Evolutionary conservation across 2,113 vertebrate species (phyloP), one percentile per base, ranked within the genome.

Genomic region (Dryoscopus gambensis): DNA sequence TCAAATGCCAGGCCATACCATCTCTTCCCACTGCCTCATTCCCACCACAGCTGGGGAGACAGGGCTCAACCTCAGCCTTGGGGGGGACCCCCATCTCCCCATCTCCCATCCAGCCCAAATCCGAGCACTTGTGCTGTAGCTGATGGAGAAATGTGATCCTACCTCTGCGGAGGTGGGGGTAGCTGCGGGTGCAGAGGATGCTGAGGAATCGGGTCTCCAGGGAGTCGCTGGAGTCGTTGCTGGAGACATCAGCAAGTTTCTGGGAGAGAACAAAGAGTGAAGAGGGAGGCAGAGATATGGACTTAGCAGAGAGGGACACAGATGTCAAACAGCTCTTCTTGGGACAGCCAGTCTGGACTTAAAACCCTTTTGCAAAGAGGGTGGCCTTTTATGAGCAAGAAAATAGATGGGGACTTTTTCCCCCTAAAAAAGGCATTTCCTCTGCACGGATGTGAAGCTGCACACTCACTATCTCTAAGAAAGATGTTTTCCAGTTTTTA

Each of bases 151-250:
- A 42, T 0, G 1, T 2, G 56, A 11, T 74, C 37, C 97, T 97
- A 99, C 99, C 99, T 99, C 95, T 99, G 91, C 98, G 97, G 33
- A 99, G 99, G 94, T 99, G 99, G 3, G 98, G 97, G 88, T 99
- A 99, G 97, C 99, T 99, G 70, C 99, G 98, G 12, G 99, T 99
- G 91, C 99, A 99, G 94, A 99, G 98, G 92, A 99, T 97, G 64
- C 97, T 99, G 99, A 99, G 98, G 96, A 99, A 99, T 37, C 98
- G 99, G 1, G 99, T 99, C 93, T 99, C 98, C 97, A 99, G 97
- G 71, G 99, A 99, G 37, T 98, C 98, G 0, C 89, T 81, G 86
- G 98, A 98, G 14, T 99, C 99, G 0, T 98, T 99, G 15, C 99
- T 98, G 84, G 98, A 98, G 3, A 98, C 98, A 3, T 99, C 98